Percentiles rank a stretch among this genome's conserved stretches.
Conservation (phyloP, 1,140 invertebrate species). For the Brachionus asplanchnoidis region DNA sequence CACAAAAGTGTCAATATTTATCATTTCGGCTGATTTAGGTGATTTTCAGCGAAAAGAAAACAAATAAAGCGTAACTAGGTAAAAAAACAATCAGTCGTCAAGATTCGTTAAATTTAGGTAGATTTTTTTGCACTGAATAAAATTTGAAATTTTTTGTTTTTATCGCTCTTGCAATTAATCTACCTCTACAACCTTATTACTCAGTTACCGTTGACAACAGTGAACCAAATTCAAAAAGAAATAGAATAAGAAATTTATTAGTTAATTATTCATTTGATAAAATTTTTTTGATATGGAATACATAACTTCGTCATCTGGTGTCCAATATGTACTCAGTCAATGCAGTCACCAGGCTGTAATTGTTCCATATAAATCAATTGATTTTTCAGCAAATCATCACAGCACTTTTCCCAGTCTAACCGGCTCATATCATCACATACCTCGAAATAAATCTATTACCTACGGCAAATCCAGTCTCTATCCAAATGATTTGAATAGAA, state of each 20-base stretch:
- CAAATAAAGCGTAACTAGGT: background rate
- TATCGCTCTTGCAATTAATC: background rate
- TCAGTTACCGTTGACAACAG: constrained; percentile 32
- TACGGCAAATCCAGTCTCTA: background rate
- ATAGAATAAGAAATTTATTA: constrained; percentile 17
- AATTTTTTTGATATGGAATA: constrained; percentile 29
- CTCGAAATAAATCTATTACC: background rate
- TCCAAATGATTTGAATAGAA: background rate
- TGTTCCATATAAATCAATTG: constrained; percentile 24
- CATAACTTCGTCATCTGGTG: constrained; percentile 18
- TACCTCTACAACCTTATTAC: constrained; percentile 9
- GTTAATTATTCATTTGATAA: constrained; percentile 22
- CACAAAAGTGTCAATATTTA: background rate
- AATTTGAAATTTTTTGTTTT: constrained; percentile 25
- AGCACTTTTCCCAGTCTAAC: constrained; percentile 23
- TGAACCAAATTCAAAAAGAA: background rate
- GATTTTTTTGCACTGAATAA: background rate
- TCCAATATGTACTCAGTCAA: background rate
- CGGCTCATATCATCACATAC: constrained; percentile 6
- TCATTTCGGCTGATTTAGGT: background rate
- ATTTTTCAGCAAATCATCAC: background rate
- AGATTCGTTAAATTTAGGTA: background rate
- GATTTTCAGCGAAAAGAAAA: background rate
- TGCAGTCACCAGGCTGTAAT: constrained; percentile 10
- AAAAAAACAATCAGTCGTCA: constrained; percentile 13